phyloP scores from a whole-genome alignment of 2,113 vertebrate genomes.

The Phalacrocorax carbo region DNA sequence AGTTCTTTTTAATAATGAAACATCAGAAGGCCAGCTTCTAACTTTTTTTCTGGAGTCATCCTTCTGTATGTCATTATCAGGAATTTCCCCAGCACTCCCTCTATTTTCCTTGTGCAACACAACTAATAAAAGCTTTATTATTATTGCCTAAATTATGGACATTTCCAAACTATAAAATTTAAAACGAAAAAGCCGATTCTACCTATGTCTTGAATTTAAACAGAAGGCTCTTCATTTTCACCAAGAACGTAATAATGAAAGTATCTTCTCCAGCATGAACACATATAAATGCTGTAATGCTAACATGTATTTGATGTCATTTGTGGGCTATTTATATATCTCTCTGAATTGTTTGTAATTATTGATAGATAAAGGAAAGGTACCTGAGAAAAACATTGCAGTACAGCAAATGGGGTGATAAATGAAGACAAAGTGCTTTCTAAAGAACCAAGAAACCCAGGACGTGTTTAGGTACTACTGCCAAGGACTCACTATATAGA shows the following conservation, averaged over 20 bases:
- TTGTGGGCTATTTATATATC: not conserved
- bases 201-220: not conserved
- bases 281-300: not conserved
- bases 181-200: not conserved
- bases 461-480: not conserved
- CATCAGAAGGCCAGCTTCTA: not conserved
- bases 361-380: not conserved
- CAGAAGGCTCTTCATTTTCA: not conserved
- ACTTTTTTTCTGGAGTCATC: not conserved
- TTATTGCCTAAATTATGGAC: not conserved
- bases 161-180: not conserved
- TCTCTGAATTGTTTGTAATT: not conserved
- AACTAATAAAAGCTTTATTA: not conserved
- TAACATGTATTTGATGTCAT: not conserved
- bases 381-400: not conserved
- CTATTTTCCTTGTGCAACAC: not conserved
- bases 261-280: not conserved
- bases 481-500: not conserved
- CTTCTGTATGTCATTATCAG: not conserved
- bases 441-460: not conserved
- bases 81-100: not conserved
- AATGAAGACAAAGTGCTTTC: not conserved
- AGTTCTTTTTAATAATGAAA: not conserved
- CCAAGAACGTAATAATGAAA: not conserved
- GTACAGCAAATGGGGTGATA: not conserved